Evolutionary conservation across 2,888 invertebrate species (phyloP), one percentile per base, ranked within the genome.

Genomic region (Drosophila mimica): DNA sequence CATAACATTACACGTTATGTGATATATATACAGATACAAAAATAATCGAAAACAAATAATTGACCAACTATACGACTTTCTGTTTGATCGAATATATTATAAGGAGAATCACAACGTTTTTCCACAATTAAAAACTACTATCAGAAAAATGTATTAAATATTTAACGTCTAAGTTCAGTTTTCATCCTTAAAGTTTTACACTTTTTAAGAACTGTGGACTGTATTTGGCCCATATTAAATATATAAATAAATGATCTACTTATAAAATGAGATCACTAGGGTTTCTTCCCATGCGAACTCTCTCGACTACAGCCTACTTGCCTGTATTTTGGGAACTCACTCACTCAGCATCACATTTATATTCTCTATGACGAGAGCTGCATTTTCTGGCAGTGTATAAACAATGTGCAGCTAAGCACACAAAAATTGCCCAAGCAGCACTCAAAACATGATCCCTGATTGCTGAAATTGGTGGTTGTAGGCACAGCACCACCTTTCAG

Each of bases 391-490:
- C 46, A 33, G 59, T 33, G 59, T 51, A 43, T 59, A 68, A 74
- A 77, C 60, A 54, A 46, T 53, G 61, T 63, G 70, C 80, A 79
- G 79, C 76, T 83, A 84, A 85, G 74, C 67, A 81, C 71, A 85
- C 76, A 84, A 69, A 53, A 58, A 33, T 51, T 53, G 66, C 28
- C 48, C 34, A 20, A 20, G 9, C 30, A 73, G 36, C 72, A 78
- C 66, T 72, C 64, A 70, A 69, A 60, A 60, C 68, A 70, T 70
- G 73, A 74, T 63, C 40, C 17, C 34, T 54, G 70, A 49, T 70
- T 68, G 63, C 48, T 38, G 40, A 31, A 63, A 20, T 46, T 40
- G 53, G 28, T 58, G 30, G 33, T 33, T 76, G 65, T 64, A 40
- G 58, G 59, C 36, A 33, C 43, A 36, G 36, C 40, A 31, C 46